Evolutionary conservation across 2,888 invertebrate genomes (phyloP).

Genomic region (Rhamphomyia laevipes): DNA sequence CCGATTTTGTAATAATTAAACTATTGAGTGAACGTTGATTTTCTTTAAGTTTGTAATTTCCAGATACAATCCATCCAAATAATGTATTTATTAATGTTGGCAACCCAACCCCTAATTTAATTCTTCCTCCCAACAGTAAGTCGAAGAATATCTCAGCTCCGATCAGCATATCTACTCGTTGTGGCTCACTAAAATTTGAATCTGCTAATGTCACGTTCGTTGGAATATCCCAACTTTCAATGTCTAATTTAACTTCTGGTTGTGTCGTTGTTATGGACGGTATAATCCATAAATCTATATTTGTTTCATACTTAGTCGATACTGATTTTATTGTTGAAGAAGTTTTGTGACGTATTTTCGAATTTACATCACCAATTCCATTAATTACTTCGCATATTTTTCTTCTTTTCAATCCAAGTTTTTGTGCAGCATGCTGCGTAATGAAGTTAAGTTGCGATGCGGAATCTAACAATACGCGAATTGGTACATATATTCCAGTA

Average conservation of each 20-base stretch:
- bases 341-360: background rate
- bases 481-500: background rate
- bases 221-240: background rate
- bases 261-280: background rate
- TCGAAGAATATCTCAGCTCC: constrained; percentile 5
- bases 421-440: background rate
- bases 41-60: background rate
- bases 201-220: constrained; percentile 5
- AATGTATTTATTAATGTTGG: constrained; percentile 1
- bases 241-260: background rate
- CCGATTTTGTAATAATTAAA: too few species aligned
- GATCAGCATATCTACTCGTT: constrained; percentile 5
- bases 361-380: background rate
- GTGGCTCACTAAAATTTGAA: constrained; percentile 3
- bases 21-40: background rate
- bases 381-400: background rate
- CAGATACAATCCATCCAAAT: constrained; percentile 7
- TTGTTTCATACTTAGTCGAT: background rate
- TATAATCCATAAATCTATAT: background rate
- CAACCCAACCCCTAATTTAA: background rate
- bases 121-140: background rate
- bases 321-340: background rate
- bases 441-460: constrained; percentile 6
- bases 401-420: background rate
- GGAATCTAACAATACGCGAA: constrained; percentile 6